A percentile compares a stretch with the other conserved stretches of the same genome.
These are phyloP conservation scores for Macrophya annulata DNA, from an alignment of 2,888 invertebrate genomes.

Conservation along the genomic window DNA sequence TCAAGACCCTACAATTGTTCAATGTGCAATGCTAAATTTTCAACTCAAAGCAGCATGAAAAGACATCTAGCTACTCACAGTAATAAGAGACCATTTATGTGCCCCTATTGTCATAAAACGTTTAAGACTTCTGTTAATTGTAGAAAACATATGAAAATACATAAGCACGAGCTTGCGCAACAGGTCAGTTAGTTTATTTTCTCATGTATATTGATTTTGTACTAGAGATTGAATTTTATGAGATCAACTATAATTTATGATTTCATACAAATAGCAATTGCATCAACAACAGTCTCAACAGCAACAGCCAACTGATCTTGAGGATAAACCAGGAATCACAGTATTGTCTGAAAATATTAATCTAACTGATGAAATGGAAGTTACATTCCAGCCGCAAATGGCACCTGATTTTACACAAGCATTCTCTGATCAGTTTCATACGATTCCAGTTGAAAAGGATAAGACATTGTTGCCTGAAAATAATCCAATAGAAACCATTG, in stretches of 20 bases:
- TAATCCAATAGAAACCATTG: slow-evolving; percentile 59
- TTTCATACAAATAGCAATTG: slow-evolving; percentile 66
- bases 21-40: slow-evolving; percentile 79
- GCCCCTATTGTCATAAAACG: slow-evolving; percentile 77
- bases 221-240: background rate
- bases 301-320: slow-evolving; percentile 39
- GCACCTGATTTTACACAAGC: slow-evolving; percentile 68
- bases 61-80: slow-evolving; percentile 78
- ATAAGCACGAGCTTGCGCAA: slow-evolving; percentile 81
- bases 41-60: slow-evolving; percentile 78
- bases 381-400: slow-evolving; percentile 70
- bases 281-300: slow-evolving; percentile 68
- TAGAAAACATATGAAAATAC: slow-evolving; percentile 85
- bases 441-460: slow-evolving; percentile 66
- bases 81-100: slow-evolving; percentile 78
- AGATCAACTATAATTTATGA: background rate
- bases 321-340: slow-evolving; percentile 39
- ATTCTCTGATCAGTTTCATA: slow-evolving; percentile 69
- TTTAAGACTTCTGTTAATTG: slow-evolving; percentile 81
- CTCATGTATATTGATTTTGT: slow-evolving; percentile 9
- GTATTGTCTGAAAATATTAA: slow-evolving; percentile 64
- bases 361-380: slow-evolving; percentile 65
- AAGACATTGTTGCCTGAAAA: slow-evolving; percentile 64
- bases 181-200: slow-evolving; percentile 66
- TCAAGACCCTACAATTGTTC: slow-evolving; percentile 81